Percentiles rank a stretch among this genome's conserved stretches.
phyloP scores from a whole-genome alignment of 2,888 invertebrate species.

The Apamea monoglypha region DNA sequence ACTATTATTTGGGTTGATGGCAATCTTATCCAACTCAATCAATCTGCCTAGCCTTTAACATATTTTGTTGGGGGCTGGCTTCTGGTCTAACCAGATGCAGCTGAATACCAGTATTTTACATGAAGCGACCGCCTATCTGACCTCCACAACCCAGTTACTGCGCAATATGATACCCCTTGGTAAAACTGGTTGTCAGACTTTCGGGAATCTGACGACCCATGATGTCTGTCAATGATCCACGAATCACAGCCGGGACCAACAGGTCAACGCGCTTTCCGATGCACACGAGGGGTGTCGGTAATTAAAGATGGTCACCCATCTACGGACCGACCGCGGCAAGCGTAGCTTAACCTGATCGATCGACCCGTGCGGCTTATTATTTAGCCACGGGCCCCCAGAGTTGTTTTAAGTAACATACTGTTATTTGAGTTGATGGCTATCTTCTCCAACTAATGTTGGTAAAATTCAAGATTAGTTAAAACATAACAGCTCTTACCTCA shows the following conservation, averaged over 20 bases:
- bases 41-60: not conserved
- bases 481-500: conserved; percentile 82
- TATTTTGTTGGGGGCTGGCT: not conserved
- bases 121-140: not conserved
- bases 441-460: not conserved
- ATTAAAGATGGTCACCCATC: not conserved
- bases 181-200: not conserved
- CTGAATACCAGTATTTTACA: not conserved
- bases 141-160: not conserved
- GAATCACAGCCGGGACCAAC: too few relatives aligned
- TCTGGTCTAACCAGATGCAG: not conserved
- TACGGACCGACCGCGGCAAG: not conserved
- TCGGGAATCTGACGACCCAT: not conserved
- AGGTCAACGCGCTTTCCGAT: not conserved
- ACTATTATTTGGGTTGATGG: not conserved
- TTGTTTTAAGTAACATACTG: not conserved
- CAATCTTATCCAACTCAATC: not conserved
- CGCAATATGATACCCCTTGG: not conserved
- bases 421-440: not conserved
- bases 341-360: not conserved
- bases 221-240: not conserved
- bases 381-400: not conserved
- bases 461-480: not conserved
- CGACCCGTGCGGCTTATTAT: not conserved
- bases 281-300: not conserved